Base-by-base conservation (phyloP, 2,113 vertebrate species). In the Poeciliopsis occidentalis region DNA sequence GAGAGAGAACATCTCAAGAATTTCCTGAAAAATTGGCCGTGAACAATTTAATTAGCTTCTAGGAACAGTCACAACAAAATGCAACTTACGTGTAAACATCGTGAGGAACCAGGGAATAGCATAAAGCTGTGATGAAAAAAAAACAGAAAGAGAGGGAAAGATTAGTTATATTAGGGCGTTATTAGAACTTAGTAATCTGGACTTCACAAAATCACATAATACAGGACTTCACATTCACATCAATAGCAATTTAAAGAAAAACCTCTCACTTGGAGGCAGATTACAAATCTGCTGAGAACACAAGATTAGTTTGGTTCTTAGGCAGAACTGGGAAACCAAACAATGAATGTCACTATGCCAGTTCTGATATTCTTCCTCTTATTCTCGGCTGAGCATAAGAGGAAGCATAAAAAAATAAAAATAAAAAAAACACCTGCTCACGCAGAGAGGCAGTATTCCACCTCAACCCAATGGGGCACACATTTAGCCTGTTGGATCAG, bases 31-130 rank as follows among this genome's bases (percentile, higher is more conserved):
- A 37, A 37, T 11, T 37, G 34, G 10, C 34, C 34, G 10, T 37
- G 34, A 37, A 37, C 3, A 37, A 37, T 37, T 10, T 2, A 11
- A 37, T 37, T 11, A 24, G 8, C 24, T 57, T 3, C 22, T 10
- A 57, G 7, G 10, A 57, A 57, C 22, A 57, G n/a, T 0, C 12
- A 66, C 12, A 60, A 73, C 60, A 67, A 15, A 44, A 26, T 1
- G 22, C 13, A 62, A 97, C 98, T 99, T 92, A 99, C 98, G 97
- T 89, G 98, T 99, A 90, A 99, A 99, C 98, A 99, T 99, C 12
- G 98, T 99, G 65, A 99, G 96, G 93, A 99, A 99, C 98, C 98
- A 99, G 27, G 97, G 98, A 85, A 99, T 99, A 1, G 98, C 98
- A 76, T 99, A 99, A 3, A 99, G 96, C 97, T 99, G 93, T 51